A percentile compares a stretch with the other conserved stretches of the same genome.
These are phyloP conservation scores for Microplitis deprimator DNA, from an alignment of 2,888 invertebrate species.

Conservation along the genomic window DNA sequence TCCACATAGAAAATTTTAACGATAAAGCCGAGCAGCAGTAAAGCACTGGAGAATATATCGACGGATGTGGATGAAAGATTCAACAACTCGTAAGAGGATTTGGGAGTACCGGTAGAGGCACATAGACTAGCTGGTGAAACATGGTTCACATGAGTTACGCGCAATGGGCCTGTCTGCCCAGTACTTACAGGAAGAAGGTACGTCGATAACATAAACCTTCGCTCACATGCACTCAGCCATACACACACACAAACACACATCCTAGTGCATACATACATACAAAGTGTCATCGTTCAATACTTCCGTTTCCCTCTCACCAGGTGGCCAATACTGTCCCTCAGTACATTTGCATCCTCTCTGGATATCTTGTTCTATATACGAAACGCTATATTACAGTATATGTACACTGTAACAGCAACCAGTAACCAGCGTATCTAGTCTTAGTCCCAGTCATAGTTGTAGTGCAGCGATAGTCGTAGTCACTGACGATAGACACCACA, in stretches of 20 bases:
- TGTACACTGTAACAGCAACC: too few relatives aligned
- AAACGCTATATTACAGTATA: not conserved
- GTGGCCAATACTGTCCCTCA: conserved; percentile 11
- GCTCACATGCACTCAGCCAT: conserved; percentile 14
- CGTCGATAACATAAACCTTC: conserved; percentile 42
- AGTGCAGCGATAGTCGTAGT: not conserved
- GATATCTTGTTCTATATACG: conserved; percentile 8
- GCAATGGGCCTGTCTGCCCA: conserved; percentile 69
- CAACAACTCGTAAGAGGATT: conserved; percentile 41
- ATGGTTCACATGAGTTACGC: conserved; percentile 71
- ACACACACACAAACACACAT: not conserved
- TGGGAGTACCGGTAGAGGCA: not conserved
- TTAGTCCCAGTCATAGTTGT: not conserved
- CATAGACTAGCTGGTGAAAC: conserved; percentile 20
- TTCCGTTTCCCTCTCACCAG: conserved; percentile 13
- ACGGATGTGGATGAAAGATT: conserved; percentile 30
- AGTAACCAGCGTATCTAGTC: not conserved
- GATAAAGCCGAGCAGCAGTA: not conserved
- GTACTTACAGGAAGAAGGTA: conserved; percentile 70
- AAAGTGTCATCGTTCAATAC: not conserved
- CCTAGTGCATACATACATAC: conserved; percentile 3
- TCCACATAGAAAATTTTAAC: conserved; percentile 27
- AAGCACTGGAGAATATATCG: not conserved
- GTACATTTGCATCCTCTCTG: not conserved
- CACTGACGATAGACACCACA: conserved; percentile 17